Evolutionary conservation across 1,140 invertebrate species (phyloP).

Genomic region (Saxidomus purpurata): DNA sequence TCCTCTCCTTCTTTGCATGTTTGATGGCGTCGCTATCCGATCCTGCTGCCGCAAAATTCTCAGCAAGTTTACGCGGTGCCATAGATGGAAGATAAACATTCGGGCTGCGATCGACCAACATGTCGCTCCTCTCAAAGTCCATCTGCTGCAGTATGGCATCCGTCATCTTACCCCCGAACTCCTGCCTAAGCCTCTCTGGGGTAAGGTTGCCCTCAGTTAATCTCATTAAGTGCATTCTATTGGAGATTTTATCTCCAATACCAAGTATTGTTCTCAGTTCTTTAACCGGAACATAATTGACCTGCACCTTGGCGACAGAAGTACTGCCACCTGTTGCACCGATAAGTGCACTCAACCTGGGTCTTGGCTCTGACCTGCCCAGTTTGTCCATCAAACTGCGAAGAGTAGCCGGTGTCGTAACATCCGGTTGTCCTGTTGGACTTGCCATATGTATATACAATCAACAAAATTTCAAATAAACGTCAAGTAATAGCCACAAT

Average conservation of each 20-base stretch:
- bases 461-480: neutral
- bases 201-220: neutral
- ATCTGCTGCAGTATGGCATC: neutral
- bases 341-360: neutral
- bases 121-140: slow-evolving; percentile 1
- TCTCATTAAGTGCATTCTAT: neutral
- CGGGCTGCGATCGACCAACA: neutral
- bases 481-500: neutral
- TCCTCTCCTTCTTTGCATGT: no score
- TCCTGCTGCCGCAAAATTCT: neutral
- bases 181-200: neutral
- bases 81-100: neutral
- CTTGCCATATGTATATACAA: neutral
- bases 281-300: slow-evolving; percentile 4
- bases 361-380: neutral
- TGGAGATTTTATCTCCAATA: neutral
- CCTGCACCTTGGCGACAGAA: neutral
- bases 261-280: neutral
- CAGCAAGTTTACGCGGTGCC: neutral
- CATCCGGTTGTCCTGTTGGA: neutral
- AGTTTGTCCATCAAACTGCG: neutral
- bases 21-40: neutral
- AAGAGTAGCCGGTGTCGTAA: neutral
- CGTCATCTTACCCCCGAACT: slow-evolving; percentile 18
- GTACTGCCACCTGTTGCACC: slow-evolving; percentile 1